Base-by-base conservation (phyloP, 2,888 invertebrate genomes). In the Oxyteleia sp. region DNA sequence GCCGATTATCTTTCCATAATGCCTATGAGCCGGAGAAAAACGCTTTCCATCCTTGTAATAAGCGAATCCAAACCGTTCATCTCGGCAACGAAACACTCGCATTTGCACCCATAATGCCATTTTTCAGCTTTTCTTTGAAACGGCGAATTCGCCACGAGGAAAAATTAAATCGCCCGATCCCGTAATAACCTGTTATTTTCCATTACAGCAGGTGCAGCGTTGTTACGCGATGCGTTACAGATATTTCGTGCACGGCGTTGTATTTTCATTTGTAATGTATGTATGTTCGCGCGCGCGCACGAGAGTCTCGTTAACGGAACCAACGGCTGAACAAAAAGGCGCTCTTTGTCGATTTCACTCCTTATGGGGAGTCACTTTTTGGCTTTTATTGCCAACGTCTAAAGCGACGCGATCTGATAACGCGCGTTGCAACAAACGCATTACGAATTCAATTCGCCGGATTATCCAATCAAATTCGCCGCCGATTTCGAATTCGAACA, bases 171-270 rank as follows among this genome's bases (percentile, higher is more conserved):
- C 64, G 75, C 15, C 59, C 51, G 68, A 45, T 55, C 51, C 71
- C 68, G 74, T 78, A 81, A 80, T 74, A 84, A 81, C 78, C 81
- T 72, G 80, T 84, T 84, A 81, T 84, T 84, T 84, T 59, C 75
- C 80, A 66, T 80, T 64, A 68, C 68, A 51, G 75, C 80, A 84
- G 80, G 80, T 84, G 76, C 76, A 68, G 66, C 41, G 74, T 32
- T 81, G 80, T 84, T 84, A 84, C 84, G 80, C 80, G 84, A 84
- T 76, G 80, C 76, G 80, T 84, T 84, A 63, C 84, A 71, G 75
- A 84, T 83, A 83, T 84, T 84, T 84, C 79, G 74, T 79, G 83
- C 74, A 32, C 68, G 55, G 47, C 83, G 69, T 71, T 83, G 79
- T 69, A 69, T 83, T 79, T 83, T 83, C 83, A 79, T 79, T 79